Conservation (phyloP, 1,140 invertebrate genomes). For the Drosophila grimshawi region DNA sequence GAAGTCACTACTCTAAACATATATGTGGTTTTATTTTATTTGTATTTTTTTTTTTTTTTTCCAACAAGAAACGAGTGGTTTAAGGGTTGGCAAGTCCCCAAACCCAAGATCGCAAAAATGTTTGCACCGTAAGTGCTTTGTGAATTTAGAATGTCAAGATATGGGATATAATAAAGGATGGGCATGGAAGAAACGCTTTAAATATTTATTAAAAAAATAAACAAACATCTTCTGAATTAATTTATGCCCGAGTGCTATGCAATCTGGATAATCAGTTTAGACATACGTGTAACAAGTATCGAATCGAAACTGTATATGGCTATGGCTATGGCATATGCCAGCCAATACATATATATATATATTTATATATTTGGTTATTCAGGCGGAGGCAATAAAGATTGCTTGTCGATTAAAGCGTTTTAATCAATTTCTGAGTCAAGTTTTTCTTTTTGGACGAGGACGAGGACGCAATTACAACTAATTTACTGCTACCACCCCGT, state of each 20-base stretch:
- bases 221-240: too few species aligned
- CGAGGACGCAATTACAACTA: conserved; percentile 43
- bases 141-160: too few species aligned
- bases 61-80: background rate
- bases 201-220: too few species aligned
- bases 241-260: too few species aligned
- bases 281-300: too few species aligned
- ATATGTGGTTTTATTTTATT: background rate
- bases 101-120: background rate
- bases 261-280: too few species aligned
- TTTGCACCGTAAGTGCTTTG: background rate
- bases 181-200: too few species aligned
- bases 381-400: conserved; percentile 6
- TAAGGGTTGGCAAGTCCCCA: background rate
- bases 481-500: conserved; percentile 35
- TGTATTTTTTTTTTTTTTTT: background rate
- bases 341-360: too few species aligned
- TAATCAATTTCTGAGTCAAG: conserved; percentile 52
- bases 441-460: conserved; percentile 14
- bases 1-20: conserved; percentile 14
- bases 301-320: too few species aligned
- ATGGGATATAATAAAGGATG: too few species aligned
- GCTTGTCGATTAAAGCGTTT: conserved; percentile 42
- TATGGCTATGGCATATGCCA: too few species aligned
- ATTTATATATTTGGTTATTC: too few species aligned